Percentiles rank a stretch among this genome's conserved stretches.
Conservation (phyloP, 1,140 invertebrate genomes). For the Lepidotrigona ventralis region DNA sequence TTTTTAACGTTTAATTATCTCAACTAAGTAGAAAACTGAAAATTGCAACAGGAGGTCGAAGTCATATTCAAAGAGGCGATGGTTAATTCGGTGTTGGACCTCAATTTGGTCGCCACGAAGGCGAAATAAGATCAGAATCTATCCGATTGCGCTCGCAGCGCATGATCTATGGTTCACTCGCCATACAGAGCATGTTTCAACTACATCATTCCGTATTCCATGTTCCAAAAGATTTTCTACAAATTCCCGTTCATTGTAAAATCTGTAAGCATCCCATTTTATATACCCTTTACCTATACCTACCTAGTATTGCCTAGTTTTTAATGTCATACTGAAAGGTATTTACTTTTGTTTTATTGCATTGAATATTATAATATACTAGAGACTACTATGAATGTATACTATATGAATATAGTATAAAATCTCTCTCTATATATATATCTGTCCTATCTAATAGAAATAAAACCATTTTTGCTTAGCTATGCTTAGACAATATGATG, state of each 20-base stretch:
- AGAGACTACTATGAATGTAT: neutral
- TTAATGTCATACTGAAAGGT: neutral
- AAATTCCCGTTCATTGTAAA: slow-evolving; percentile 26
- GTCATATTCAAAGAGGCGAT: slow-evolving; percentile 57
- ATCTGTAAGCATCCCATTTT: slow-evolving; percentile 45
- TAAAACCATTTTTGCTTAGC: neutral
- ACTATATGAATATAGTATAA: slow-evolving; percentile 5
- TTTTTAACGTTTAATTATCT: slow-evolving; percentile 9
- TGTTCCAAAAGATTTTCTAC: slow-evolving; percentile 42
- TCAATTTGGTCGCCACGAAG: slow-evolving; percentile 61
- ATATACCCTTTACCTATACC: neutral
- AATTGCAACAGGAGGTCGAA: slow-evolving; percentile 67
- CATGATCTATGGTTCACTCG: slow-evolving; percentile 65
- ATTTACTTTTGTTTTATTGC: neutral
- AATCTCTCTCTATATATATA: neutral
- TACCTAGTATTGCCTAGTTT: neutral
- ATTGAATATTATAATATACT: neutral
- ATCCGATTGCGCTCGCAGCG: slow-evolving; percentile 61
- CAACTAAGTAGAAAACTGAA: slow-evolving; percentile 54
- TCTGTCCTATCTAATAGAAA: slow-evolving; percentile 1
- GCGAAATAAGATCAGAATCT: slow-evolving; percentile 66
- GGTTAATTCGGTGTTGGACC: slow-evolving; percentile 65
- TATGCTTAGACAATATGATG: neutral
- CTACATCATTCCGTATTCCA: slow-evolving; percentile 44
- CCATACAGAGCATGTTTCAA: slow-evolving; percentile 53